Evolutionary conservation across 2,888 invertebrate genomes (phyloP), one percentile per base, ranked within the genome.

Genomic region (Parasteatoda lunata): DNA sequence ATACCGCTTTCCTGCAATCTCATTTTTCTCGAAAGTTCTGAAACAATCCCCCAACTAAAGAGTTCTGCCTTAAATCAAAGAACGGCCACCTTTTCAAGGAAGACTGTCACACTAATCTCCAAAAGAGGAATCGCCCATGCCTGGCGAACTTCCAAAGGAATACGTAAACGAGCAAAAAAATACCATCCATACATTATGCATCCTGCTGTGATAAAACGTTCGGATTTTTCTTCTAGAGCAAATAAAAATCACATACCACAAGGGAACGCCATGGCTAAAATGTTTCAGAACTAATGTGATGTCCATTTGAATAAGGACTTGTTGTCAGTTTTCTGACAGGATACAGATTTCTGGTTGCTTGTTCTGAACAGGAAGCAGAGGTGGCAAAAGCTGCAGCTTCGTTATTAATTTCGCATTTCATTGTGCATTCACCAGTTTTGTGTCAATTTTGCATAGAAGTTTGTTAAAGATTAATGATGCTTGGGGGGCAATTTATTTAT

Each of bases 371-470:
- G n/a, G 47, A 59, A 64, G 49, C 71, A 59, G 64, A 59, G 65
- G 71, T 59, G n/a, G 59, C 11, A 66, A 15, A 59, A 11, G 15
- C 47, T n/a, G 13, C 30, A 30, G 70, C 59, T n/a, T 45, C 51
- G 69, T 75, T 84, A 86, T 86, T 86, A 86, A 86, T 86, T 80
- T 72, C 71, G 64, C 71, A 71, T 80, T 80, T 79, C 52, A 71
- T 49, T 84, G 71, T 45, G 65, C 54, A 54, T 76, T 77, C 65
- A 72, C 47, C 68, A 72, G 65, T 48, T 70, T 79, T 47, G 59
- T 65, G 80, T 80, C 73, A 85, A 76, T 79, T 79, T 85, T 76
- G 15, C 48, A 75, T 69, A 68, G 76, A 72, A 6, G 69, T n/a
- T 13, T 59, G 7, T n/a, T 9, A 59, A 5, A 59, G 59, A 59